Conservation (phyloP, 2,888 invertebrate species). For the Netelia melanura region DNA sequence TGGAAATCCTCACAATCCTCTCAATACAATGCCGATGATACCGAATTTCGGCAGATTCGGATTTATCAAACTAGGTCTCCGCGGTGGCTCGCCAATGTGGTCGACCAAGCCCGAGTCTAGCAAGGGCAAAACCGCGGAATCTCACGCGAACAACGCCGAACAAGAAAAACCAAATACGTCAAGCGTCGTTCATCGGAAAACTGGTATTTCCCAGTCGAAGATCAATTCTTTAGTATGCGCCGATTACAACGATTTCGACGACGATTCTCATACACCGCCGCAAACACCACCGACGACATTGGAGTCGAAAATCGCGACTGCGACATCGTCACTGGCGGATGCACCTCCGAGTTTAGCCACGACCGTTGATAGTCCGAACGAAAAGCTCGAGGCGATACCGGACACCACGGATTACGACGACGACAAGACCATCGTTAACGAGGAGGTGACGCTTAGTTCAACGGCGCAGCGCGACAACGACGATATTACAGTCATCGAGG, state of each 20-base stretch:
- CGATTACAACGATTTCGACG: constrained; percentile 88
- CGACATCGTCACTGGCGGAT: constrained; percentile 70
- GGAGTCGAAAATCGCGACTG: constrained; percentile 71
- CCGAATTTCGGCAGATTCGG: constrained; percentile 87
- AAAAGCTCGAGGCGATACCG: constrained; percentile 85
- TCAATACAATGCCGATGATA: constrained; percentile 87
- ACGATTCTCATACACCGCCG: constrained; percentile 87
- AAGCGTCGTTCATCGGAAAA: constrained; percentile 81
- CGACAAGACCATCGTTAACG: constrained; percentile 87
- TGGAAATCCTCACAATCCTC: constrained; percentile 86
- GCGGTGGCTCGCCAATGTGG: constrained; percentile 90
- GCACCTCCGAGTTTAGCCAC: constrained; percentile 67
- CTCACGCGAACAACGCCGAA: constrained; percentile 80
- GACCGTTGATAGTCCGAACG: constrained; percentile 82
- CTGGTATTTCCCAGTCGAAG: constrained; percentile 83
- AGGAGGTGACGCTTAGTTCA: constrained; percentile 87
- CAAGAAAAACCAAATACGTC: constrained; percentile 85
- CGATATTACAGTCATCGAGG: constrained; percentile 87
- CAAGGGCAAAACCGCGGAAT: constrained; percentile 82
- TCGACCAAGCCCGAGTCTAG: constrained; percentile 84
- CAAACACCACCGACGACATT: constrained; percentile 85
- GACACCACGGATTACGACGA: constrained; percentile 88
- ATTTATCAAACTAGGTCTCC: constrained; percentile 88
- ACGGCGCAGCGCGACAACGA: constrained; percentile 87
- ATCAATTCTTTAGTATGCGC: constrained; percentile 86